These are phyloP conservation scores for Spea hammondii DNA, from an alignment of 2,797 vertebrate species.

Conservation along the genomic window DNA sequence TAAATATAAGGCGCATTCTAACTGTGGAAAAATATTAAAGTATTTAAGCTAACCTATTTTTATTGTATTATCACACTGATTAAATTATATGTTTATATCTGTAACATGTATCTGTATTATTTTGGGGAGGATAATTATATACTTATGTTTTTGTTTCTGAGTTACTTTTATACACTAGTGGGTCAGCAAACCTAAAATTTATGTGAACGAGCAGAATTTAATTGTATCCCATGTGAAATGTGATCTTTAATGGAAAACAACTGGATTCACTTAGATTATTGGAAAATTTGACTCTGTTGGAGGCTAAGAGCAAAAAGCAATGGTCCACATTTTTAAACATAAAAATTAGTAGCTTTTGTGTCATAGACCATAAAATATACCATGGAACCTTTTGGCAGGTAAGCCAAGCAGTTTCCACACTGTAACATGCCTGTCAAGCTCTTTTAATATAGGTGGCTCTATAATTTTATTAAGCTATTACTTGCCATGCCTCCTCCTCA, in stretches of 20 bases:
- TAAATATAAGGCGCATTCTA: too few relatives aligned
- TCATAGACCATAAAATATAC: conserved; percentile 15
- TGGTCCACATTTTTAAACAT: neutral
- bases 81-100: too few relatives aligned
- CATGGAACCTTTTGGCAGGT: conserved; percentile 31
- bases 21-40: too few relatives aligned
- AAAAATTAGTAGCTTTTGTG: conserved; percentile 16
- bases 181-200: neutral
- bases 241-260: conserved; percentile 37
- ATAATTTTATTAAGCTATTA: too few relatives aligned
- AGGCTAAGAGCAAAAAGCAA: conserved; percentile 16
- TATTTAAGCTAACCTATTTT: too few relatives aligned
- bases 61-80: too few relatives aligned
- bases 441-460: too few relatives aligned
- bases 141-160: neutral
- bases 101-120: too few relatives aligned
- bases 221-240: conserved; percentile 38
- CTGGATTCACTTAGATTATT: conserved; percentile 34
- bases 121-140: neutral
- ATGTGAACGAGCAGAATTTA: conserved; percentile 16
- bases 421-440: neutral
- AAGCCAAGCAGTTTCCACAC: neutral
- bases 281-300: conserved; percentile 43
- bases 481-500: too few relatives aligned
- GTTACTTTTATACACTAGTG: conserved; percentile 16